Conservation (phyloP, 2,888 invertebrate genomes). For the Corythucha ciliata region DNA sequence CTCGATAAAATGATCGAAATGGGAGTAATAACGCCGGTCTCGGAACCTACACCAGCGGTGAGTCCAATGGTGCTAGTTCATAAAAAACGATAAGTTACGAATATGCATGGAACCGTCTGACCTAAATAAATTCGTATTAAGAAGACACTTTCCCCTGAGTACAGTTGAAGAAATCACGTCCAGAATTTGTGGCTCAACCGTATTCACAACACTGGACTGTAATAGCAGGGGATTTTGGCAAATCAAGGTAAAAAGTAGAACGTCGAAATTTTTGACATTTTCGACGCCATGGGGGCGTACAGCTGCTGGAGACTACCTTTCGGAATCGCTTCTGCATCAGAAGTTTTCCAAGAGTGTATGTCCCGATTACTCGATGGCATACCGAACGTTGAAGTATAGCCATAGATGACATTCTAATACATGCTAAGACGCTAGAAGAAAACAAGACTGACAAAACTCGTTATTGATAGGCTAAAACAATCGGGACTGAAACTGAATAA, state of each 20-base stretch:
- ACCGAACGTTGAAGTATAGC: background rate
- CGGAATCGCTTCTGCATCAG: constrained; percentile 14
- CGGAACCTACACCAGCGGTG: constrained; percentile 11
- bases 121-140: constrained; percentile 8
- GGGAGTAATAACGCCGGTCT: constrained; percentile 9
- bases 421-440: background rate
- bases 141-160: constrained; percentile 4
- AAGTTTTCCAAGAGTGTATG: constrained; percentile 2
- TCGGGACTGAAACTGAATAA: constrained; percentile 1
- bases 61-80: constrained; percentile 10
- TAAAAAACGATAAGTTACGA: constrained; percentile 11
- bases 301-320: constrained; percentile 33
- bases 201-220: constrained; percentile 13
- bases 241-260: constrained; percentile 26
- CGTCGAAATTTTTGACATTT: constrained; percentile 31
- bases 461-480: background rate
- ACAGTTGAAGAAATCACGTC: constrained; percentile 11
- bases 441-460: too few relatives aligned
- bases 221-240: constrained; percentile 15
- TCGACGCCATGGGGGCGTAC: constrained; percentile 33
- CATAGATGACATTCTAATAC: constrained; percentile 4
- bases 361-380: too few relatives aligned
- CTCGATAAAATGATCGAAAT: constrained; percentile 1
- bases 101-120: constrained; percentile 17
- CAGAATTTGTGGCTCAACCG: constrained; percentile 2